Evolutionary conservation across 2,113 vertebrate species (phyloP), one percentile per base, ranked within the genome.

Genomic region (Leptobrachium ailaonicum): DNA sequence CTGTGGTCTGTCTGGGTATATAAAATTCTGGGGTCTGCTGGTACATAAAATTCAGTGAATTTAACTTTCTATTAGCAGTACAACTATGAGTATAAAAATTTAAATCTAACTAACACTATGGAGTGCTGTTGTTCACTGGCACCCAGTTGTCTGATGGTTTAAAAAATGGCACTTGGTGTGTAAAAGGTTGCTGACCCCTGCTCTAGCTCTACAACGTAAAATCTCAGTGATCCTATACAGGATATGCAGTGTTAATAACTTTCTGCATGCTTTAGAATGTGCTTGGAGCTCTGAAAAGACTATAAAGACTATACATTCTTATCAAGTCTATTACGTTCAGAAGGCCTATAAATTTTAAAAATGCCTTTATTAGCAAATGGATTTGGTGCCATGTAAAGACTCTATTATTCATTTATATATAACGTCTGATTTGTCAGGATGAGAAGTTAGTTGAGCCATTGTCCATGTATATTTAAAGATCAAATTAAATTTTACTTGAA

Each of bases 381-480:
- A 89, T 86, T 80, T 85, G 73, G 40, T 54, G 67, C 40, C 82
- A 84, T 79, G 82, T 58, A 87, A 63, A 85, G 66, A 84, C 56
- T 84, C 4, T 69, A 82, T 82, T 62, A 85, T 50, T 5, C 75
- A 87, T 82, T 87, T 88, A 88, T 88, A 83, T 82, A 86, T 83
- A 85, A 88, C 72, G 70, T 84, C 88, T 72, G 43, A 89, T 84
- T 79, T 87, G 88, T 85, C 87, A 85, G 66, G 67, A 60, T 86
- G 84, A 88, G 87, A 88, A 88, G 67, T 84, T 86, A 82, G 72
- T 83, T 85, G 62, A 76, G 75, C 85, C 76, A 84, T 86, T 85
- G 83, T 83, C 73, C 66, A 73, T 81, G 43, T 69, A 76, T 85
- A 88, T 87, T 82, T 83, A 71, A 82, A 44, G 74, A 85, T 85